Evolutionary conservation across 2,888 invertebrate species (phyloP).

Genomic region (Macrosiphum euphorbiae): DNA sequence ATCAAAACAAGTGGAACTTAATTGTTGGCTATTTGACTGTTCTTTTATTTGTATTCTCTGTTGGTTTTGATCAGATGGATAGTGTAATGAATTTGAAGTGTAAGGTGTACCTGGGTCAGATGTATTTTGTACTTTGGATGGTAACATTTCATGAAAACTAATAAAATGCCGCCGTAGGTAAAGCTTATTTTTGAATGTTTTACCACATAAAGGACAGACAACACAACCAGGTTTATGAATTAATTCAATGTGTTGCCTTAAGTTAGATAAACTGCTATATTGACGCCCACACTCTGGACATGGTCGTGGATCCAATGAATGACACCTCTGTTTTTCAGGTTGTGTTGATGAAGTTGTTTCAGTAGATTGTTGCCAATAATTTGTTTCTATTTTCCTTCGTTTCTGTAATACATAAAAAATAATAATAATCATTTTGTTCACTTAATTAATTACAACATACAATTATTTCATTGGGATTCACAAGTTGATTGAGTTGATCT

Average conservation of each 20-base stretch:
- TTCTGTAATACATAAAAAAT: slow-evolving; percentile 37
- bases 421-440: background rate
- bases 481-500: slow-evolving; percentile 59
- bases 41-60: slow-evolving; percentile 54
- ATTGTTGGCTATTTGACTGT: slow-evolving; percentile 51
- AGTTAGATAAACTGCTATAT: slow-evolving; percentile 78
- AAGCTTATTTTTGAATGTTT: slow-evolving; percentile 77
- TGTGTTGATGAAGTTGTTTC: slow-evolving; percentile 25
- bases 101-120: slow-evolving; percentile 60
- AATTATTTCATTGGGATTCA: slow-evolving; percentile 54
- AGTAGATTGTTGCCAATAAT: slow-evolving; percentile 56
- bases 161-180: slow-evolving; percentile 76
- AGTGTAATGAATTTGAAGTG: slow-evolving; percentile 45
- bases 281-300: slow-evolving; percentile 77
- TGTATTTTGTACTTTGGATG: slow-evolving; percentile 65
- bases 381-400: slow-evolving; percentile 55
- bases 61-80: slow-evolving; percentile 48
- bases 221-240: slow-evolving; percentile 78
- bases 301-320: slow-evolving; percentile 74
- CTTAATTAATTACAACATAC: background rate
- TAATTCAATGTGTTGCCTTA: slow-evolving; percentile 77
- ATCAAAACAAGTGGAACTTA: slow-evolving; percentile 57
- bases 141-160: slow-evolving; percentile 72
- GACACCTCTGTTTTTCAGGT: slow-evolving; percentile 70
- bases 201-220: slow-evolving; percentile 75